Conservation (phyloP, 2,797 vertebrate species). For the Manis javanica region DNA sequence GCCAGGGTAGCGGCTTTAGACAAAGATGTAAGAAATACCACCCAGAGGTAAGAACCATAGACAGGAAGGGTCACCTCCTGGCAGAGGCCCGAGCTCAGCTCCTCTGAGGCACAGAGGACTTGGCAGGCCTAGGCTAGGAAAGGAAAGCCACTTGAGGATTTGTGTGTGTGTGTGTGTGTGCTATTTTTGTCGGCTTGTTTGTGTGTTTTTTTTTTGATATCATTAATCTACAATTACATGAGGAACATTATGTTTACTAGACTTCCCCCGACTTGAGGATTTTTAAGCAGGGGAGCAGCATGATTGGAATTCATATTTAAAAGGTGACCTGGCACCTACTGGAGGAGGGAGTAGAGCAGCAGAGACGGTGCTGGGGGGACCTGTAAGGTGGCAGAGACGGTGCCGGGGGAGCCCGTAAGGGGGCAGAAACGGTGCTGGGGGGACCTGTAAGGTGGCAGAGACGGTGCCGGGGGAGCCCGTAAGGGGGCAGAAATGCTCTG, state of each 20-base stretch:
- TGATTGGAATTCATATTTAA: not conserved
- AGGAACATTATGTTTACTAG: too few relatives aligned
- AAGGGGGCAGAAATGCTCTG: not conserved
- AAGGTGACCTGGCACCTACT: not conserved
- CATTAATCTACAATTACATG: too few relatives aligned
- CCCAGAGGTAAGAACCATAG: not conserved
- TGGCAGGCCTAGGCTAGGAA: not conserved
- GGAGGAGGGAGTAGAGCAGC: not conserved
- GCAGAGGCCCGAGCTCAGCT: not conserved
- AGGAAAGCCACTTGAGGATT: not conserved
- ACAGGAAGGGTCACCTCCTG: not conserved
- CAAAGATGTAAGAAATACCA: not conserved
- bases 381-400: not conserved
- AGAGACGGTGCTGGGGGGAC: not conserved
- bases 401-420: not conserved
- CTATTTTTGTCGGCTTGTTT: too few relatives aligned
- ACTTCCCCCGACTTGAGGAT: not conserved
- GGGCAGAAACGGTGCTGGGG: too few relatives aligned
- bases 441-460: not conserved
- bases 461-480: not conserved
- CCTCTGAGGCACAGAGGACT: not conserved
- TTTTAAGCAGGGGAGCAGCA: not conserved
- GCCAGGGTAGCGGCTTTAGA: not conserved
- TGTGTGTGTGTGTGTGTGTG: not conserved
- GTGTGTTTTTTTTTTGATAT: too few relatives aligned